Evolutionary conservation across 2,113 vertebrate genomes (phyloP), one percentile per base, ranked within the genome.

Genomic region (Rutilus rutilus): DNA sequence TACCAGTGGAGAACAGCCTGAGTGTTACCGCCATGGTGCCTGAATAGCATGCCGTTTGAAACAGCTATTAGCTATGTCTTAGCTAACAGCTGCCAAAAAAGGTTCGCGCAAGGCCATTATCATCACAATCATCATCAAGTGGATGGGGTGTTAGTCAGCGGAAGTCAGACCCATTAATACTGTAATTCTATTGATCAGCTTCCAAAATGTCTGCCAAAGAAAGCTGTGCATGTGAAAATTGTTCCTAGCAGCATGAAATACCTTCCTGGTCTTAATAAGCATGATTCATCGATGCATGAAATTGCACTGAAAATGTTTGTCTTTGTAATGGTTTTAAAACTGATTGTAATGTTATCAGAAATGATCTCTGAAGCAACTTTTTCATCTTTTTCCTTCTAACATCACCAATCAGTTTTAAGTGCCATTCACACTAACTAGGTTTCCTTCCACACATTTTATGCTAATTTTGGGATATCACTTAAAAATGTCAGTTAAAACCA

Each of bases 181-280:
- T 15, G 79, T 60, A 25, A 78, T 85, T 89, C 84, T 52, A 84
- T 65, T 87, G 78, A 90, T 86, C 45, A 60, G 27, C 33, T 7
- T 81, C 82, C 65, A 77, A 86, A 85, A n/a, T 74, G 75, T 67
- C 85, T 86, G 65, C 64, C 71, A 64, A 76, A 78, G 74, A 76
- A 82, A 90, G 45, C 85, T 52, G 62, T 21, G 33, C 9, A 71
- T 52, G 36, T 87, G 80, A 75, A 82, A 79, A 71, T 86, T 84
- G 59, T 74, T 71, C n/a, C 76, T 77, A 88, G 86, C 69, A 50
- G 59, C 36, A 83, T 75, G 67, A 77, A 57, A 19, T 17, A 52
- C 42, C 12, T 74, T 45, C n/a, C 39, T 47, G n/a, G 33, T 11
- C 33, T 69, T 74, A 14, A n/a, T 45, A 47, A 45, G 39, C 23